A percentile compares a stretch with the other conserved stretches of the same genome.
Evolutionary conservation across 2,797 vertebrate genomes (phyloP).

Genomic region (Mycteria americana): DNA sequence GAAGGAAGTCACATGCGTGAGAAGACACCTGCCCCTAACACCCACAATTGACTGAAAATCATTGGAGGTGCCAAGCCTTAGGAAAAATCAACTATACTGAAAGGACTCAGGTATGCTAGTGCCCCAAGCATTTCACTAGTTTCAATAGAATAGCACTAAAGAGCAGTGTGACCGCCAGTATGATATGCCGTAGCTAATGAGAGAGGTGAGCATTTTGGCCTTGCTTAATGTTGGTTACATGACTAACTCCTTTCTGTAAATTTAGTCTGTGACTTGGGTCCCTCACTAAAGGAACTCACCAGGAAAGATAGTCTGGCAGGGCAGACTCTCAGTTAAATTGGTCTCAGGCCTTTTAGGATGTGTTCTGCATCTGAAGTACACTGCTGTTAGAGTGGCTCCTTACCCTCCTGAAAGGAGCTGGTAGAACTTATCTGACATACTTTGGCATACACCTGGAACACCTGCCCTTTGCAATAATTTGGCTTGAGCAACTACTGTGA

Average conservation of each 20-base stretch:
- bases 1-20: not conserved
- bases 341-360: not conserved
- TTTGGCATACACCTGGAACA: not conserved
- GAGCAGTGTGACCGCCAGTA: not conserved
- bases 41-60: not conserved
- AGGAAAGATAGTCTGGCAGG: not conserved
- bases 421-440: not conserved
- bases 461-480: not conserved
- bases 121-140: not conserved
- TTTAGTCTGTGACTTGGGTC: not conserved
- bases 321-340: not conserved
- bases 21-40: not conserved
- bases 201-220: not conserved
- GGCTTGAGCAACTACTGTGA: not conserved
- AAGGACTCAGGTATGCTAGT: not conserved
- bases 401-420: not conserved
- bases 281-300: not conserved
- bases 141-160: not conserved
- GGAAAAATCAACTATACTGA: not conserved
- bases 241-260: not conserved
- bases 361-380: not conserved
- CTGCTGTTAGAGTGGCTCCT: not conserved
- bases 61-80: not conserved
- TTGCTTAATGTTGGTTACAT: not conserved
- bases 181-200: fast-evolving